A percentile compares a stretch with the other conserved stretches of the same genome.
These are phyloP conservation scores for Terebella lapidaria DNA, from an alignment of 2,888 invertebrate species.

Conservation along the genomic window DNA sequence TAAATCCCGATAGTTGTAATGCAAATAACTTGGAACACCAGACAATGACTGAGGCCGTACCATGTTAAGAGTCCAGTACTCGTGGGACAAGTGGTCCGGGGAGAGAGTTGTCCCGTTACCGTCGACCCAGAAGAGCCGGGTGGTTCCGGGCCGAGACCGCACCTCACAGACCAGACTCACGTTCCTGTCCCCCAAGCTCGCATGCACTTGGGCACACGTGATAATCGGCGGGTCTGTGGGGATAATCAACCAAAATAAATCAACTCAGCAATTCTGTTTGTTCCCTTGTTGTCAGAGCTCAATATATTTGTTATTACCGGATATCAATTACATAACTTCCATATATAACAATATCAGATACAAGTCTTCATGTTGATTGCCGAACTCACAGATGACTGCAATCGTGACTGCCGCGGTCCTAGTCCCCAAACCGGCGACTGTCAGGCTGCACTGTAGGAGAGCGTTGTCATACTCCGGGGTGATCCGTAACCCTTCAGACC, in stretches of 20 bases:
- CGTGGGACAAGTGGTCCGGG: not conserved
- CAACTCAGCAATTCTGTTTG: too few species aligned
- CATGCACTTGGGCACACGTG: not conserved
- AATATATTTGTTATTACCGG: too few species aligned
- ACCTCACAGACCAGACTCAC: not conserved
- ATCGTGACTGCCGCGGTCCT: not conserved
- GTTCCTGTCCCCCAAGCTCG: not conserved
- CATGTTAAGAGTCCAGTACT: not conserved
- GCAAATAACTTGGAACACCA: too few species aligned
- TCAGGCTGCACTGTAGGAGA: conserved; percentile 12
- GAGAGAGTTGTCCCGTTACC: not conserved
- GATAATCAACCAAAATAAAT: too few species aligned
- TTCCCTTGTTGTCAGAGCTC: too few species aligned
- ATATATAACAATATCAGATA: too few species aligned
- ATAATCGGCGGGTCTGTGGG: not conserved
- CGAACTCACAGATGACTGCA: not conserved
- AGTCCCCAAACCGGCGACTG: conserved; percentile 10
- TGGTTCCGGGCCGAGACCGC: not conserved
- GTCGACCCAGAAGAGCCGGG: not conserved
- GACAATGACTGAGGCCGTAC: too few species aligned
- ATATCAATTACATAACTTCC: too few species aligned
- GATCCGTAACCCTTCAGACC: conserved; percentile 3
- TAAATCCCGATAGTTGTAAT: too few species aligned
- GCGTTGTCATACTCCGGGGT: conserved; percentile 12
- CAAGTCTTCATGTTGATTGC: too few species aligned